Evolutionary conservation across 2,113 vertebrate species (phyloP).

Genomic region (Haemorhous mexicanus): DNA sequence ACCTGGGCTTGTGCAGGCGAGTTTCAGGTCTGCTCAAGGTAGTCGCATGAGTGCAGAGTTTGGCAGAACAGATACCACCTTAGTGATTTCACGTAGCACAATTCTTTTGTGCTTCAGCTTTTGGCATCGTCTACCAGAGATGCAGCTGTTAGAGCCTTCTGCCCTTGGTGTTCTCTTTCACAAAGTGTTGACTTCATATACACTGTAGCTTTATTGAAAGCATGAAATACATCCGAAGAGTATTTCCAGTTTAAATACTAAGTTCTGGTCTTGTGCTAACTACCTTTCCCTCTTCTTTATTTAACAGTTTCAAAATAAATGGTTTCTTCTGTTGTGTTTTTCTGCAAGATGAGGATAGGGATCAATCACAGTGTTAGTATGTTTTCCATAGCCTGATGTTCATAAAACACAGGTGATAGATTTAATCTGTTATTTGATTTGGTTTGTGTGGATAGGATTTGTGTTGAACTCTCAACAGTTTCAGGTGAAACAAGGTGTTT

Average conservation of each 20-base stretch:
- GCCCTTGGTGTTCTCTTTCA: not conserved
- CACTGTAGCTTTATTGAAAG: not conserved
- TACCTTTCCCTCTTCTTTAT: not conserved
- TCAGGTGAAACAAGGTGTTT: not conserved
- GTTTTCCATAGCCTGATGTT: not conserved
- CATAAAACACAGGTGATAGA: not conserved
- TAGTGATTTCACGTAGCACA: not conserved
- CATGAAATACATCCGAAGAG: not conserved
- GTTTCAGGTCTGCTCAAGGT: not conserved
- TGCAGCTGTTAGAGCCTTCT: not conserved
- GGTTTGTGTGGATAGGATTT: not conserved
- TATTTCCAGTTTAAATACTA: not conserved
- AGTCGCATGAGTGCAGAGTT: not conserved
- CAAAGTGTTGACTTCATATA: not conserved
- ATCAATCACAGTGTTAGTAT: not conserved
- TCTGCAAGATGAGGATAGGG: not conserved
- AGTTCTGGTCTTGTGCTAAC: not conserved
- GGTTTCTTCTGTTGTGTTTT: not conserved
- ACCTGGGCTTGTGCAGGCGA: fast-evolving
- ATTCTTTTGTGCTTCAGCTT: not conserved
- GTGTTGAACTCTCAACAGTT: not conserved
- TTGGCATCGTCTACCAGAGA: not conserved
- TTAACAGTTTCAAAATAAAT: not conserved
- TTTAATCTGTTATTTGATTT: not conserved
- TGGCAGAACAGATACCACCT: not conserved